A percentile compares a stretch with the other conserved stretches of the same genome.
phyloP scores from a whole-genome alignment of 2,797 vertebrate species.

The Cygnus olor region DNA sequence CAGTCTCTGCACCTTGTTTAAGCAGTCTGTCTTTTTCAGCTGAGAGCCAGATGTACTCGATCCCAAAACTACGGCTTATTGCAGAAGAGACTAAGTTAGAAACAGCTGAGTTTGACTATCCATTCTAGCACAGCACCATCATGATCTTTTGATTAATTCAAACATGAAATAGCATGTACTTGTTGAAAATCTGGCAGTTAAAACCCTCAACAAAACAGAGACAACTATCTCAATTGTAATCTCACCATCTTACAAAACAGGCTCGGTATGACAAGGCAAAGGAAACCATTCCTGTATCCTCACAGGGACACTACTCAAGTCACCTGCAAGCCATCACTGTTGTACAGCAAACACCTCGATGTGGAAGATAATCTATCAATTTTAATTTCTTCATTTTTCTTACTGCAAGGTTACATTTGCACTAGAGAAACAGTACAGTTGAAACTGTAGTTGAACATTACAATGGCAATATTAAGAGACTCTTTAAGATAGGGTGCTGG shows the following conservation, averaged over 20 bases:
- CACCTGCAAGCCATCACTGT: neutral
- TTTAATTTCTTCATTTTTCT: neutral
- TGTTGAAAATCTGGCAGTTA: neutral
- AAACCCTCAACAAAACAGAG: neutral
- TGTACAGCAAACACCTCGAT: neutral
- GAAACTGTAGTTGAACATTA: neutral
- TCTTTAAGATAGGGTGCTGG: neutral
- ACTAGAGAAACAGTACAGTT: neutral
- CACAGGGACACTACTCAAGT: accelerated
- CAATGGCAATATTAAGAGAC: neutral
- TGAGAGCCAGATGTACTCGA: neutral
- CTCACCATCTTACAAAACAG: neutral
- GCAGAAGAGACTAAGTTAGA: neutral
- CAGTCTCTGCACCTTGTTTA: neutral
- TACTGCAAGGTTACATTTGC: neutral
- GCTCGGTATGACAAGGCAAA: neutral
- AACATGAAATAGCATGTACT: neutral
- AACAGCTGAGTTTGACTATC: neutral
- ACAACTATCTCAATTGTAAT: neutral
- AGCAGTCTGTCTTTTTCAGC: neutral
- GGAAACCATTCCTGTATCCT: neutral
- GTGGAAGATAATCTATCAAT: neutral
- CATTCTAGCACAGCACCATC: neutral
- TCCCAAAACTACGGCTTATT: neutral
- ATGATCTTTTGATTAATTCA: neutral